phyloP scores from a whole-genome alignment of 2,797 vertebrate genomes.

The Glyptemys insculpta region DNA sequence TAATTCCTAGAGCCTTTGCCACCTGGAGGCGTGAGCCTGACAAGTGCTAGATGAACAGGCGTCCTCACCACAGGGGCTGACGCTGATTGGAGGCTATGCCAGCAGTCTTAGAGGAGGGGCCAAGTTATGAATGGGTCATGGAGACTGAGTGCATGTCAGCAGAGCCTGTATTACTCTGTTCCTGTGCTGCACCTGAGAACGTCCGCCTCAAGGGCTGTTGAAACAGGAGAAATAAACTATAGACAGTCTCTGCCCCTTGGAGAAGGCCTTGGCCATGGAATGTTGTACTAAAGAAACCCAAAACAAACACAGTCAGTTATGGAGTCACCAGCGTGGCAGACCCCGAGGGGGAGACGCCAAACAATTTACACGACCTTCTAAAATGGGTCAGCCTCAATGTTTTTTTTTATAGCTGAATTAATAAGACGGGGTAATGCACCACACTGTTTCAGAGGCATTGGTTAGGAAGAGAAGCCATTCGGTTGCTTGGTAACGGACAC shows the following conservation, averaged over 20 bases:
- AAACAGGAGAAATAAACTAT: too few relatives aligned
- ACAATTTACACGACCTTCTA: neutral
- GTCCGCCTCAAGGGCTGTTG: too few relatives aligned
- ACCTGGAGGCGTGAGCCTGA: too few relatives aligned
- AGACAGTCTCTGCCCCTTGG: neutral
- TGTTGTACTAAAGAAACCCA: neutral
- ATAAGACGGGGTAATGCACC: neutral
- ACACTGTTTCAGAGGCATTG: neutral
- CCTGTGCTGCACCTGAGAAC: neutral
- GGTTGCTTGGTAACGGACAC: neutral
- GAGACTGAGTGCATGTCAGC: too few relatives aligned
- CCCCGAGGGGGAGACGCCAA: neutral
- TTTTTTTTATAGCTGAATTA: neutral
- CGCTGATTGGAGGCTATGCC: too few relatives aligned
- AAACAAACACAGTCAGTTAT: neutral
- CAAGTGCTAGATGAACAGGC: too few relatives aligned
- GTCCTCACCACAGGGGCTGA: too few relatives aligned
- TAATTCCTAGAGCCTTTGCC: neutral
- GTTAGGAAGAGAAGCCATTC: neutral
- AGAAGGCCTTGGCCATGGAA: neutral
- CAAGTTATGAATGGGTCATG: too few relatives aligned
- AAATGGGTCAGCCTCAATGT: neutral
- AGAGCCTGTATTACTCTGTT: too few relatives aligned
- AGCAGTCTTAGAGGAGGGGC: too few relatives aligned
- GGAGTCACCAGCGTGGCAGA: neutral